These are phyloP conservation scores for Charina bottae DNA, from an alignment of 2,113 vertebrate genomes.

Conservation along the genomic window DNA sequence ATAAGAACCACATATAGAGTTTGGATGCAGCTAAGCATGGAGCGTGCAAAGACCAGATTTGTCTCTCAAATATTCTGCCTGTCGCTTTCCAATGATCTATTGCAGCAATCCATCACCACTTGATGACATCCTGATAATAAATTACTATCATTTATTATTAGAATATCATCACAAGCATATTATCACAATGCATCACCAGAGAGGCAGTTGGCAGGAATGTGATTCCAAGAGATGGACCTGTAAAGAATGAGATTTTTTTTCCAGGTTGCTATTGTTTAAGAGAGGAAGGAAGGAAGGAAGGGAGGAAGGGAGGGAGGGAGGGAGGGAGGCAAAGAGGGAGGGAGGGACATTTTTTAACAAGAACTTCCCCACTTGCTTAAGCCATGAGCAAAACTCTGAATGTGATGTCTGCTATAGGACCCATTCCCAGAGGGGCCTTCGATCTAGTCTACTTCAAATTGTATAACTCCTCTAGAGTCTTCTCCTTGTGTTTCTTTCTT, in stretches of 20 bases:
- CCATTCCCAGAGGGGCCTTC: background rate
- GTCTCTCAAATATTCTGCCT: conserved; percentile 54
- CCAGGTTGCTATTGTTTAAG: conserved; percentile 23
- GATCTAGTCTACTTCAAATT: background rate
- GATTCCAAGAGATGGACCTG: conserved; percentile 41
- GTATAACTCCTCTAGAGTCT: too few species aligned
- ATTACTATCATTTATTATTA: conserved; percentile 68
- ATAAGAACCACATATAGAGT: background rate
- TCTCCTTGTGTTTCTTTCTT: too few species aligned
- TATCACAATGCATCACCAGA: conserved; percentile 66
- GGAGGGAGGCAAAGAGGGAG: too few species aligned
- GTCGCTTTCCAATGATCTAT: conserved; percentile 58
- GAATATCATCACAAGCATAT: conserved; percentile 67
- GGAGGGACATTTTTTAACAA: background rate
- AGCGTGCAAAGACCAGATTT: background rate
- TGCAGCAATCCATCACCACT: conserved; percentile 34
- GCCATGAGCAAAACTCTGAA: background rate
- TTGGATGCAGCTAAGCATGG: background rate
- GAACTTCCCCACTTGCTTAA: background rate
- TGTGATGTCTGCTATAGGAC: background rate
- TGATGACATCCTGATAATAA: conserved; percentile 58
- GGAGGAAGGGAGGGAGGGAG: too few species aligned
- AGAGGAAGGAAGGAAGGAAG: too few species aligned
- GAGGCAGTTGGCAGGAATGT: conserved; percentile 59
- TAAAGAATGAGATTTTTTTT: conserved; percentile 57